phyloP scores from a whole-genome alignment of 2,888 invertebrate genomes.

The Netelia melanura region DNA sequence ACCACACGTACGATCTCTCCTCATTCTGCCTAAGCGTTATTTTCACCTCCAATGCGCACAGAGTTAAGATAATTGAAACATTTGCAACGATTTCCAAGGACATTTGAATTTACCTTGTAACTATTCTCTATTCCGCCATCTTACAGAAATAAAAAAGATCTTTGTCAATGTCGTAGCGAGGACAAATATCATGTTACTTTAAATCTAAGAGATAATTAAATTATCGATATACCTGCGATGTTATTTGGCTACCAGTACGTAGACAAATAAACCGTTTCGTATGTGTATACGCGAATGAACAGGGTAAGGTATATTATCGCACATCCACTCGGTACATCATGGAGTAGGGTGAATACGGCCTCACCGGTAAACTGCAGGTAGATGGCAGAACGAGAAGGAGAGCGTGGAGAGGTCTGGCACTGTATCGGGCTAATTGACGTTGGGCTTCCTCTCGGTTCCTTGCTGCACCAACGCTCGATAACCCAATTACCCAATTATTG shows the following conservation, averaged over 20 bases:
- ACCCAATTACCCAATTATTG: slow-evolving; percentile 68
- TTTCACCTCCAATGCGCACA: neutral
- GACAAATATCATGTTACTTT: too few relatives aligned
- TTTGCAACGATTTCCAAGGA: slow-evolving; percentile 20
- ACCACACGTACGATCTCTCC: slow-evolving; percentile 63
- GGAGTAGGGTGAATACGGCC: slow-evolving; percentile 44
- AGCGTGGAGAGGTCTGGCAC: slow-evolving; percentile 49
- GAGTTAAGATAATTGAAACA: slow-evolving; percentile 10
- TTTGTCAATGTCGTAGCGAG: too few relatives aligned
- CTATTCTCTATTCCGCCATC: too few relatives aligned
- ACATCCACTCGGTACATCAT: neutral
- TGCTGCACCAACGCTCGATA: slow-evolving; percentile 60
- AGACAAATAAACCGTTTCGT: neutral
- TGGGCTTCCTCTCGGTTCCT: slow-evolving; percentile 54
- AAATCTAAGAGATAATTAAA: too few relatives aligned
- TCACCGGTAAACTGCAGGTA: slow-evolving; percentile 45
- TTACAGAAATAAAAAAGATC: too few relatives aligned
- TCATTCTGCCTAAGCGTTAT: slow-evolving; percentile 23
- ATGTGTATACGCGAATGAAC: neutral
- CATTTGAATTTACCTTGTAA: neutral
- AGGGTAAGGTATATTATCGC: neutral
- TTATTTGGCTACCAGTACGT: neutral
- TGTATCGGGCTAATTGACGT: slow-evolving; percentile 64
- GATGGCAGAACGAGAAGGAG: slow-evolving; percentile 43
- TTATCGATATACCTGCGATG: too few relatives aligned